Evolutionary conservation across 2,888 invertebrate genomes (phyloP).

Genomic region (Hermaeophaga mercurialis): DNA sequence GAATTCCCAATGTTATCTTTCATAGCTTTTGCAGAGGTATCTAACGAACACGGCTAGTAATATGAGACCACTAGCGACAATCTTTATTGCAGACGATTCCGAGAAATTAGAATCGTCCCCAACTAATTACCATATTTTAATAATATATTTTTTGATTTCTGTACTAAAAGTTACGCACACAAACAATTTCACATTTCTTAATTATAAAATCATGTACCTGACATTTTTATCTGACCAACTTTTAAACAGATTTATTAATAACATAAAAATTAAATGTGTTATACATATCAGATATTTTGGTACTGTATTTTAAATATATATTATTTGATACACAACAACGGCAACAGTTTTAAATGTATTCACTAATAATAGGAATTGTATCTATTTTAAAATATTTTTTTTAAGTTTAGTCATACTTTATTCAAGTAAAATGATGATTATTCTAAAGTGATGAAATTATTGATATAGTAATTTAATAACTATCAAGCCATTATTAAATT

Average conservation of each 20-base stretch:
- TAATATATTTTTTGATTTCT: conserved; percentile 56
- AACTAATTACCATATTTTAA: conserved; percentile 52
- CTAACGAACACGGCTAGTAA: conserved; percentile 58
- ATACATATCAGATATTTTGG: conserved; percentile 7
- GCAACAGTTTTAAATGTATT: too few species aligned
- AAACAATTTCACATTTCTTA: conserved; percentile 55
- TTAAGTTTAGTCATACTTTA: too few species aligned
- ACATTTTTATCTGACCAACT: conserved; percentile 36
- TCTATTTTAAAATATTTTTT: too few species aligned
- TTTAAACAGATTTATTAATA: conserved; percentile 13
- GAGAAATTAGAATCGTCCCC: conserved; percentile 53
- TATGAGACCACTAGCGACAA: conserved; percentile 56
- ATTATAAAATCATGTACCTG: conserved; percentile 51
- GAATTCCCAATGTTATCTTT: conserved; percentile 38
- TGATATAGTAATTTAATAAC: too few species aligned
- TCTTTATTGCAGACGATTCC: conserved; percentile 55
- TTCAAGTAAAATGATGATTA: too few species aligned
- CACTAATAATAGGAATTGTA: too few species aligned
- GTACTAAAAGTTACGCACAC: conserved; percentile 59
- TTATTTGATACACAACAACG: not conserved
- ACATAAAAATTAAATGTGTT: conserved; percentile 7
- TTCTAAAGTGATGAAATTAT: too few species aligned
- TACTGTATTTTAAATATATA: conserved; percentile 2
- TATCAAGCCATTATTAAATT: too few species aligned
- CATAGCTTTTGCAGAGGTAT: conserved; percentile 52